Base-by-base conservation (phyloP, 2,113 vertebrate species). In the Indicator indicator region DNA sequence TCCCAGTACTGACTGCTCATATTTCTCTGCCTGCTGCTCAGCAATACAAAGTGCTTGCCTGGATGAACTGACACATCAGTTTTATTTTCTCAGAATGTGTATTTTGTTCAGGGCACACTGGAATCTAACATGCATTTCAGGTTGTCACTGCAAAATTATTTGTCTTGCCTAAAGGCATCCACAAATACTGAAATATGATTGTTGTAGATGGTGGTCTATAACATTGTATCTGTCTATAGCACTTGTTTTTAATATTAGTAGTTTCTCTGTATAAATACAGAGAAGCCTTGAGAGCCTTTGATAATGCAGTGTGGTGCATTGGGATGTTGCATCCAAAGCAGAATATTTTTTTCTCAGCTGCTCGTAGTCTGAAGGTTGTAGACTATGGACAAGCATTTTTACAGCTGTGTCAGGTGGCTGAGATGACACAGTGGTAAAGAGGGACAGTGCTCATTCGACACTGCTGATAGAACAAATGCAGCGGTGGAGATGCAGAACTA, bases 241-340 rank as follows among this genome's bases (percentile, higher is more conserved):
- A 40, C 32, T 28, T 32, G 54, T 18, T 77, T 91, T 91, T 56
- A 58, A 36, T 63, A 48, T 21, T 8, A 60, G 21, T 56, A 60
- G 11, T 24, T 85, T 17, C 17, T 93, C 40, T 70, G 28, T 27
- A 8, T 42, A 69, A 65, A 50, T 36, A 42, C 28, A 69, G 19
- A 36, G 36, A 36, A 36, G 8, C 23, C 5, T 5, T 55, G 60
- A 83, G 28, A 73, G 12, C 12, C 36, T 75, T 79, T 71, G n/a
- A 55, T 85, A 79, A 17, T 21, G 9, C 0, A 0, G 7, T 0
- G 0, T 52, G 20, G 9, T 71, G n/a, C 3, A 5, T 32, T 81
- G 38, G 79, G 48, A 40, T 83, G 36, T 36, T 93, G 40, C 52
- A 60, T 60, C n/a, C 63, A 33, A 54, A 55, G 16, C 1, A 68